phyloP scores from a whole-genome alignment of 2,888 invertebrate species.

The Parochlus steinenii region DNA sequence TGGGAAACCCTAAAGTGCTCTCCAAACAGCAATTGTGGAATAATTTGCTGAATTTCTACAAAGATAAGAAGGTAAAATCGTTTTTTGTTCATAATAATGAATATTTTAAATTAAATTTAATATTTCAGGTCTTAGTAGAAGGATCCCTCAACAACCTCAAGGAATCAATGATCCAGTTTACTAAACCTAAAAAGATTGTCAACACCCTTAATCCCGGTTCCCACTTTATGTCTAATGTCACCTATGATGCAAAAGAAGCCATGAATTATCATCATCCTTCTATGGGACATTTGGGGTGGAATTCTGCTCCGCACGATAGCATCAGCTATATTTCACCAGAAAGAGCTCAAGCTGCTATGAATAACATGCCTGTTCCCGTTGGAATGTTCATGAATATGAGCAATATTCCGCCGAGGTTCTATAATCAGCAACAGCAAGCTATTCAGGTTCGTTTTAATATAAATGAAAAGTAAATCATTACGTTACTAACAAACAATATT shows the following conservation, averaged over 20 bases:
- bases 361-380: slow-evolving; percentile 79
- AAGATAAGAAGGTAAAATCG: slow-evolving; percentile 91
- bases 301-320: slow-evolving; percentile 54
- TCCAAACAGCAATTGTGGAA: slow-evolving; percentile 99
- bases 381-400: slow-evolving; percentile 90
- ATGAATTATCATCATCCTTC: slow-evolving; percentile 36
- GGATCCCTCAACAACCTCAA: slow-evolving; percentile 95
- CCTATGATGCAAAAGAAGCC: slow-evolving; percentile 93
- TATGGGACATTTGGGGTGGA: slow-evolving; percentile 8
- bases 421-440: slow-evolving; percentile 45
- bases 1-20: slow-evolving; percentile 97
- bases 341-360: slow-evolving; percentile 52
- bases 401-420: slow-evolving; percentile 56
- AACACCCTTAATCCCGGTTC: slow-evolving; percentile 91
- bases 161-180: slow-evolving; percentile 90
- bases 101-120: no score
- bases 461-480: slow-evolving; percentile 23
- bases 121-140: slow-evolving; percentile 79
- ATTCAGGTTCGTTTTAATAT: slow-evolving; percentile 30
- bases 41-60: slow-evolving; percentile 90
- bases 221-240: slow-evolving; percentile 93
- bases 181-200: slow-evolving; percentile 89
- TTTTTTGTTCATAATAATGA: no score
- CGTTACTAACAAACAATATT: slow-evolving; percentile 13
- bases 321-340: slow-evolving; percentile 86